phyloP scores from a whole-genome alignment of 2,888 invertebrate genomes.

The Ochlodes sylvanus region DNA sequence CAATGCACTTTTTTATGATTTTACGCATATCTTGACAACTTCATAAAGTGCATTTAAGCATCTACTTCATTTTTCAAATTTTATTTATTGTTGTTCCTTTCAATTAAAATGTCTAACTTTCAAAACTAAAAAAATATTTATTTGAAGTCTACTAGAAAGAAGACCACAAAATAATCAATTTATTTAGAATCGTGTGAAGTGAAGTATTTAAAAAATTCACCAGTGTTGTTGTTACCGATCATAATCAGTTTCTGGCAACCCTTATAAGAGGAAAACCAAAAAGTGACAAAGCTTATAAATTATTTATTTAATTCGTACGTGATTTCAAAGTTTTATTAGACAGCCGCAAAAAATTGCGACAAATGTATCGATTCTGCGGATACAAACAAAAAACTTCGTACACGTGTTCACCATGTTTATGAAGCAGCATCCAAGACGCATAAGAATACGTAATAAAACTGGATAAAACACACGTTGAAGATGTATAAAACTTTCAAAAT shows the following conservation, averaged over 20 bases:
- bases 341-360: slow-evolving; percentile 27
- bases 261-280: slow-evolving; percentile 24
- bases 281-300: slow-evolving; percentile 30
- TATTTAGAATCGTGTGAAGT: too few species aligned
- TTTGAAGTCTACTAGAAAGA: too few species aligned
- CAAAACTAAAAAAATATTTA: too few species aligned
- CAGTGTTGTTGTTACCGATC: neutral
- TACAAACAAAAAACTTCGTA: slow-evolving; percentile 27
- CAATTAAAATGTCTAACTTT: too few species aligned
- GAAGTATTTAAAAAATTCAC: neutral
- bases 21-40: too few species aligned
- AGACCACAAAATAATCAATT: too few species aligned
- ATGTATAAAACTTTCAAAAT: neutral
- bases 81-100: too few species aligned
- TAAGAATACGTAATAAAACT: neutral
- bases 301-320: slow-evolving; percentile 37
- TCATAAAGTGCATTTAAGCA: too few species aligned
- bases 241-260: slow-evolving; percentile 15
- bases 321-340: slow-evolving; percentile 31
- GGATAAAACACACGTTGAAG: neutral
- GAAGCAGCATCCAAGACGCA: slow-evolving; percentile 1
- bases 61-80: too few species aligned
- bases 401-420: slow-evolving; percentile 33
- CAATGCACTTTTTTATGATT: too few species aligned
- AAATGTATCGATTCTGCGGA: slow-evolving; percentile 37